A percentile compares a stretch with the other conserved stretches of the same genome.
Conservation (phyloP, 1,140 invertebrate genomes). For the Drosophila malerkotliana region DNA sequence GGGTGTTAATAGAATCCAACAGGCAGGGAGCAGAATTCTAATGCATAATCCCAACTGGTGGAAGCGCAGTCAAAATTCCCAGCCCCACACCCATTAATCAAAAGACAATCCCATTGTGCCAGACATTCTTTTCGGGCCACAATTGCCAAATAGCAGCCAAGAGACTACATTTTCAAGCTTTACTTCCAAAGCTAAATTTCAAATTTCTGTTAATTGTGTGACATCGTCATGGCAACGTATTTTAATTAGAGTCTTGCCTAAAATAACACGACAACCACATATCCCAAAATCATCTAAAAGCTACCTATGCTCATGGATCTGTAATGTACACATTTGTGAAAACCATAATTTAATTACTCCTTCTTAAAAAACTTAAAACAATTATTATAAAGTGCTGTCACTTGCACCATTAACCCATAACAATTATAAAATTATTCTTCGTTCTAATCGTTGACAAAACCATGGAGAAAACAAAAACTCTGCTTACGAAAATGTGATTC, state of each 20-base stretch:
- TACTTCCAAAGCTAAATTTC: not conserved
- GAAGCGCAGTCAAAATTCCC: conserved; percentile 20
- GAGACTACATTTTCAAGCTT: not conserved
- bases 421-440: not conserved
- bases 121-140: not conserved
- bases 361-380: no score
- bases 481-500: not conserved
- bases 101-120: conserved; percentile 26
- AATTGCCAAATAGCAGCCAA: conserved; percentile 16
- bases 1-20: conserved; percentile 65
- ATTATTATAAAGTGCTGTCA: not conserved
- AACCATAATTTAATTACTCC: no score
- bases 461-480: not conserved
- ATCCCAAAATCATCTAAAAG: not conserved
- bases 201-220: conserved; percentile 64
- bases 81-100: conserved; percentile 51
- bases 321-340: no score
- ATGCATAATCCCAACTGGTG: conserved; percentile 35
- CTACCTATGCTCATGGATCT: no score
- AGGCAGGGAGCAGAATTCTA: conserved; percentile 58
- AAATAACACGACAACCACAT: not conserved
- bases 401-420: not conserved
- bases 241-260: not conserved
- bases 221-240: conserved; percentile 48
- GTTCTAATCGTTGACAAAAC: not conserved